Evolutionary conservation across 2,888 invertebrate species (phyloP).

Genomic region (Artemia sinica): DNA sequence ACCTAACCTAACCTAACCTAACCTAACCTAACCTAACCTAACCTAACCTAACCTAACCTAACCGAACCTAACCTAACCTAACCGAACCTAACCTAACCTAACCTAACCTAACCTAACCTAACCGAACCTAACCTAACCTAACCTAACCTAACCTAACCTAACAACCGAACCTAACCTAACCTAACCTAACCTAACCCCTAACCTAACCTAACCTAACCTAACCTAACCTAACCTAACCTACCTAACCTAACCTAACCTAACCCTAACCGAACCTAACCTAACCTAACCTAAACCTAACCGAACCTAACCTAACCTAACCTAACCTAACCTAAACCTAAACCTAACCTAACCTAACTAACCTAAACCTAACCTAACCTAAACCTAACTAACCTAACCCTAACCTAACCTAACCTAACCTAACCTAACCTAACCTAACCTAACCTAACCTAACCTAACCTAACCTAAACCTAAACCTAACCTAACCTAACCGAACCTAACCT

Average conservation of each 20-base stretch:
- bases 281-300: background rate
- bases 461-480: slow-evolving; percentile 26
- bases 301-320: slow-evolving; percentile 26
- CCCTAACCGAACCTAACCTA: no score
- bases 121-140: slow-evolving; percentile 27
- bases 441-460: slow-evolving; percentile 28
- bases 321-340: slow-evolving; percentile 27
- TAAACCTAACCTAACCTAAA: slow-evolving; percentile 26
- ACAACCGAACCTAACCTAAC: slow-evolving; percentile 25
- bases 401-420: slow-evolving; percentile 25
- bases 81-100: slow-evolving; percentile 25
- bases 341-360: slow-evolving; percentile 27
- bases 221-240: slow-evolving; percentile 25
- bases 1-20: slow-evolving; percentile 25
- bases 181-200: slow-evolving; percentile 26
- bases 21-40: no score
- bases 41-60: background rate
- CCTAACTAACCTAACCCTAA: slow-evolving; percentile 27
- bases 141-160: slow-evolving; percentile 26
- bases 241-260: no score
- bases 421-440: slow-evolving; percentile 28
- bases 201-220: slow-evolving; percentile 27
- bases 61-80: slow-evolving; percentile 24
- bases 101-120: slow-evolving; percentile 26
- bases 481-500: slow-evolving; percentile 27